Evolutionary conservation across 2,888 invertebrate genomes (phyloP), one percentile per base, ranked within the genome.

Genomic region (Dugesia japonica): DNA sequence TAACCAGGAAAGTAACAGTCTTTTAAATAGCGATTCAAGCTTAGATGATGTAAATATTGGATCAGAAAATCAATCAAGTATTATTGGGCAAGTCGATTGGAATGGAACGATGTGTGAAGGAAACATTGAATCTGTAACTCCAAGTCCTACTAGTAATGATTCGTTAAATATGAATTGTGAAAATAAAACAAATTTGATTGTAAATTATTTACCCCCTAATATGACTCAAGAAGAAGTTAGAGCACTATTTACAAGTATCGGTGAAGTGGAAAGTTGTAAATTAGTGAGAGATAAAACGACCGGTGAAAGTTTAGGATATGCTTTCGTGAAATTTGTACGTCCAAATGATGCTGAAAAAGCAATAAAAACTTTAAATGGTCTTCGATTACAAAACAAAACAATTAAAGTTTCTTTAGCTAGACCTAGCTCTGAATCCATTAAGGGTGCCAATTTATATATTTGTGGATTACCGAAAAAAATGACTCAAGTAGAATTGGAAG

Each of bases 181-280:
- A 9, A 76, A 76, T 74, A 31, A 42, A 56, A 98, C 97, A 82
- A 98, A 98, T 87, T 89, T 98, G 81, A 98, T 98, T 86, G 95
- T 98, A 83, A 98, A 98, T 88, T 98, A 98, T 87, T 89, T 98
- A 86, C 98, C 98, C 79, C 98, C 98, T 88, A 94, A 92, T 82
- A 98, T 98, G 98, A 94, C 94, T 77, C 97, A 98, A 87, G 97
- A 97, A 86, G 97, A 97, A 86, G 97, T 98, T 80, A 89, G 95
- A 80, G 93, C 94, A 78, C 88, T 99, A 76, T 99, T 99, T 87
- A 92, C 94, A 77, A 93, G 92, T 85, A 94, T 98, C 84, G 98
- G 98, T 78, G 97, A 97, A 85, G 94, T 98, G 79, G 98, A 98
- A 86, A 94, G 93, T 82, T 99, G 98, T 87, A 98, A 98, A 87